Evolutionary conservation across 2,888 invertebrate genomes (phyloP).

Genomic region (Agriotes lineatus): DNA sequence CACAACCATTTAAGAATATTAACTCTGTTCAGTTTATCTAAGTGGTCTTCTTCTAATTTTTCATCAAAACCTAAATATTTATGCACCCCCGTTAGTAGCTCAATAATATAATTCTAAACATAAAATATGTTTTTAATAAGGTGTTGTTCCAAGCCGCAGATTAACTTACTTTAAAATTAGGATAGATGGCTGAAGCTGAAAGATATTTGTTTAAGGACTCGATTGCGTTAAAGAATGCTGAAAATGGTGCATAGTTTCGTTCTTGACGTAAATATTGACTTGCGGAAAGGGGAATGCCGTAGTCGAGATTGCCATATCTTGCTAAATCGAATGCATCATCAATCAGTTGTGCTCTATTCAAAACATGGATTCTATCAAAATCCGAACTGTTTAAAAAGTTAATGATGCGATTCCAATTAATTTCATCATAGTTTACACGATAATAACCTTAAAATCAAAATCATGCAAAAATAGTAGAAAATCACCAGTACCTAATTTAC

Average conservation of each 20-base stretch:
- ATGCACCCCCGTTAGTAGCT: conserved; percentile 14
- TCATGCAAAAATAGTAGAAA: not conserved
- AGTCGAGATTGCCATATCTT: conserved; percentile 70
- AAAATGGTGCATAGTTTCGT: conserved; percentile 76
- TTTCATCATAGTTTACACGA: conserved; percentile 81
- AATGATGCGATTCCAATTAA: conserved; percentile 79
- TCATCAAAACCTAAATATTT: conserved; percentile 48
- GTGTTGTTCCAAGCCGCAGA: not conserved
- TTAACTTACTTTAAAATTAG: conserved; percentile 13
- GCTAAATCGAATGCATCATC: conserved; percentile 79
- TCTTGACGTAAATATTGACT: conserved; percentile 72
- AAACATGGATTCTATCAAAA: conserved; percentile 67
- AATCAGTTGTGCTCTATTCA: conserved; percentile 80
- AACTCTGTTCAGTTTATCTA: conserved; percentile 61
- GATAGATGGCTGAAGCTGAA: not conserved
- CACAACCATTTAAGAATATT: conserved; percentile 53
- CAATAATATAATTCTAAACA: conserved; percentile 29
- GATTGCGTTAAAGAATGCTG: conserved; percentile 59
- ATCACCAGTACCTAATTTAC: conserved; percentile 7
- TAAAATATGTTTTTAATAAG: not conserved
- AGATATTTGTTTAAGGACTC: not conserved
- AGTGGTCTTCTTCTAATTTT: conserved; percentile 58
- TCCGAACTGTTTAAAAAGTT: conserved; percentile 64
- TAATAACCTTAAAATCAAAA: conserved; percentile 69
- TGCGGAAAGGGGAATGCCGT: conserved; percentile 70